Evolutionary conservation across 2,888 invertebrate species (phyloP).

Genomic region (Drosophila pseudotakahashii): DNA sequence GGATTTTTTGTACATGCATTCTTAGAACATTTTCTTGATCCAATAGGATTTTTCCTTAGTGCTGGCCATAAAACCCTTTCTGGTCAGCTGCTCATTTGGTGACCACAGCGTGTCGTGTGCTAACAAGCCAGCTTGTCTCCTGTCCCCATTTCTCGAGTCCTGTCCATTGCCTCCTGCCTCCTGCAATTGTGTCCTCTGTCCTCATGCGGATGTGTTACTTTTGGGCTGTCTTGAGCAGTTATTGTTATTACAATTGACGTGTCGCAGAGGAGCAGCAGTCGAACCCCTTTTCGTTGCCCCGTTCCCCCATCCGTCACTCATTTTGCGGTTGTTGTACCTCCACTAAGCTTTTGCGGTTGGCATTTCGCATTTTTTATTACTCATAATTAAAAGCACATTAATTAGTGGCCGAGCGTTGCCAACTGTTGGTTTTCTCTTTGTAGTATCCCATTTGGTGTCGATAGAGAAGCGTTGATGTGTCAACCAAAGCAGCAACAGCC

Average conservation of each 20-base stretch:
- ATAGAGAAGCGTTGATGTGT: constrained; percentile 82
- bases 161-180: constrained; percentile 38
- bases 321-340: constrained; percentile 60
- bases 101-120: constrained; percentile 77
- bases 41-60: not conserved
- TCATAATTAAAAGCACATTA: constrained; percentile 77
- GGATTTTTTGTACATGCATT: too few species aligned
- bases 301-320: constrained; percentile 59
- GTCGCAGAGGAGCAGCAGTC: constrained; percentile 56
- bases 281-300: constrained; percentile 50
- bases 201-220: constrained; percentile 70
- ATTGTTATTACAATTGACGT: constrained; percentile 71
- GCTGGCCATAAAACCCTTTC: constrained; percentile 10
- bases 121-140: constrained; percentile 64
- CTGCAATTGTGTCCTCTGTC: constrained; percentile 41
- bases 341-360: constrained; percentile 74
- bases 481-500: constrained; percentile 73
- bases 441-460: constrained; percentile 48
- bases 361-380: constrained; percentile 35
- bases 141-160: constrained; percentile 39
- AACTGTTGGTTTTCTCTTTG: constrained; percentile 34
- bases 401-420: constrained; percentile 58
- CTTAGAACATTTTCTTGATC: not conserved
- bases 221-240: constrained; percentile 77
- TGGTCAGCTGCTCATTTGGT: constrained; percentile 72